Percentiles rank a stretch among this genome's conserved stretches.
phyloP scores from a whole-genome alignment of 2,113 vertebrate genomes.

The Clarias macrocephalus region DNA sequence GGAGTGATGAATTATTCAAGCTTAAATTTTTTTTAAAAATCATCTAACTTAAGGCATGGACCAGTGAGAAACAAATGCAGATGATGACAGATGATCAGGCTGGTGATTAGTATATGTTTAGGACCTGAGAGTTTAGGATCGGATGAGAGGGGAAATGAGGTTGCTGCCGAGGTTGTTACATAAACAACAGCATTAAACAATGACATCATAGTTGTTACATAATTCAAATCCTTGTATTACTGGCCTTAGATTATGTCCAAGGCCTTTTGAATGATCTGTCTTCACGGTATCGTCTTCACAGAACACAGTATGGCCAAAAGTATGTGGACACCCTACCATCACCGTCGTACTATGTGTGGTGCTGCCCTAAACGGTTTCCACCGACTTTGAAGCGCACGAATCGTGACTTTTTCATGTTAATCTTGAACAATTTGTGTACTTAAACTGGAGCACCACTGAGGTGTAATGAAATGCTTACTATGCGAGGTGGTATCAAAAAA shows the following conservation, averaged over 20 bases:
- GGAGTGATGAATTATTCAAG: too few species aligned
- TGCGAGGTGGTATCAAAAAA: too few species aligned
- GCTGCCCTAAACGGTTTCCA: background rate
- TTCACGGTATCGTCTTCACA: too few species aligned
- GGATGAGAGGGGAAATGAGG: too few species aligned
- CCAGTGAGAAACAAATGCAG: too few species aligned
- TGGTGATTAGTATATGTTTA: too few species aligned
- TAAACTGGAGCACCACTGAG: background rate
- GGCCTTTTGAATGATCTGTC: background rate
- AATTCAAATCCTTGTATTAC: background rate
- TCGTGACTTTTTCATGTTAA: background rate
- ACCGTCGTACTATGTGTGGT: background rate
- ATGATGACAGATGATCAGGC: too few species aligned
- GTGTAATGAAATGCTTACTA: background rate
- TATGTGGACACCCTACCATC: background rate
- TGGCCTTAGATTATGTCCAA: background rate
- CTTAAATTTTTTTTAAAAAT: too few species aligned
- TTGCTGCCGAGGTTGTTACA: background rate
- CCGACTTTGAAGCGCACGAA: background rate
- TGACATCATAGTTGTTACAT: background rate
- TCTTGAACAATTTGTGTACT: background rate
- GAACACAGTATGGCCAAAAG: background rate
- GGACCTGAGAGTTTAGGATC: too few species aligned
- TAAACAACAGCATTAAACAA: background rate
- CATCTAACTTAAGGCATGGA: too few species aligned